Conservation (phyloP, 2,888 invertebrate species). For the Meteorus cinctellus region DNA sequence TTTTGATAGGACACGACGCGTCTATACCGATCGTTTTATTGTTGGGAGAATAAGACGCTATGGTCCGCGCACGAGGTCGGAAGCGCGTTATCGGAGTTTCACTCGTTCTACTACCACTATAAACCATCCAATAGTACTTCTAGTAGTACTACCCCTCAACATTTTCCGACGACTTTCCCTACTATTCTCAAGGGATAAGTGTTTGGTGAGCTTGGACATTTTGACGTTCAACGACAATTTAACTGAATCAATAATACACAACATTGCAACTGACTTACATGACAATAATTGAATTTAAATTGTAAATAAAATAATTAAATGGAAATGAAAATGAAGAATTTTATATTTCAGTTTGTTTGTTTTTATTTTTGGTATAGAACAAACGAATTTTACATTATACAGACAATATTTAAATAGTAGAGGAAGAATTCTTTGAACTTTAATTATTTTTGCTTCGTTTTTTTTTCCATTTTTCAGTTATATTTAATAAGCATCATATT, state of each 20-base stretch:
- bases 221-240: slow-evolving; percentile 15
- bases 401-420: too few relatives aligned
- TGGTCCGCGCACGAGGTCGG: slow-evolving; percentile 4
- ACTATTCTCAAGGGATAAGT: not conserved
- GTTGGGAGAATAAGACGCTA: slow-evolving; percentile 8
- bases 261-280: not conserved
- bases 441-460: not conserved
- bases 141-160: not conserved
- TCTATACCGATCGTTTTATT: slow-evolving; percentile 20
- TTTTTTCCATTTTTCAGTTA: not conserved
- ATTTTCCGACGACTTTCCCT: not conserved
- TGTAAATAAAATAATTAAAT: not conserved
- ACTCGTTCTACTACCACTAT: slow-evolving; percentile 13
- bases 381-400: too few relatives aligned
- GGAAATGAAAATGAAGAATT: not conserved
- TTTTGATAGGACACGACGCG: slow-evolving; percentile 15
- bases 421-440: not conserved
- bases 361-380: too few relatives aligned
- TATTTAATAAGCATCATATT: not conserved
- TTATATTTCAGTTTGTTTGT: too few relatives aligned
- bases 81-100: slow-evolving; percentile 6
- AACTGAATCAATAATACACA: not conserved
- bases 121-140: not conserved
- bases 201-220: slow-evolving; percentile 13
- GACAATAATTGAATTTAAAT: not conserved